Conservation (phyloP, 1,140 invertebrate genomes). For the Tetraneura akinire region DNA sequence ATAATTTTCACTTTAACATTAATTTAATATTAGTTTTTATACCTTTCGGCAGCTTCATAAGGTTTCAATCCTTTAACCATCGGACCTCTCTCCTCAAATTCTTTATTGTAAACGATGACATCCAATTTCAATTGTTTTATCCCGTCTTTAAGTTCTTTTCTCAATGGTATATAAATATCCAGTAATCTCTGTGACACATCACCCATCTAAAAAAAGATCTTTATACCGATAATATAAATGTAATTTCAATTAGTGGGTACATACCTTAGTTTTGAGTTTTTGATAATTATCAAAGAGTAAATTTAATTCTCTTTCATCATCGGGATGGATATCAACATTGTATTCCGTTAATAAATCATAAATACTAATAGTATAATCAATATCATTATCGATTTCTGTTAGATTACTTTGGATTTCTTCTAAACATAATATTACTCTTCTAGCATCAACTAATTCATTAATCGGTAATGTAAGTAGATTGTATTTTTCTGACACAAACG, state of each 20-base stretch:
- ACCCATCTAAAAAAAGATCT: not conserved
- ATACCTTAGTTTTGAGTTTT: slow-evolving; percentile 75
- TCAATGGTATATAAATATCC: not conserved
- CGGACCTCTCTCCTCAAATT: not conserved
- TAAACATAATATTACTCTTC: slow-evolving; percentile 88
- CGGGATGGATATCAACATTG: slow-evolving; percentile 80
- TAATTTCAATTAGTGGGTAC: slow-evolving; percentile 59
- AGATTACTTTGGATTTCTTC: slow-evolving; percentile 92
- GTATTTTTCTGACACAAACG: slow-evolving; percentile 77
- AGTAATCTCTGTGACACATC: slow-evolving; percentile 9
- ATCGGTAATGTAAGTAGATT: slow-evolving; percentile 83
- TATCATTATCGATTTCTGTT: slow-evolving; percentile 90
- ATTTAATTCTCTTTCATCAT: slow-evolving; percentile 90
- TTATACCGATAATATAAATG: not conserved
- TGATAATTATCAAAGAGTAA: slow-evolving; percentile 79
- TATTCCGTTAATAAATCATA: slow-evolving; percentile 88
- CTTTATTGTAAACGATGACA: not conserved
- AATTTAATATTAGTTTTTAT: too few species aligned
- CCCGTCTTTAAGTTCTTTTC: not conserved
- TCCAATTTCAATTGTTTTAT: not conserved
- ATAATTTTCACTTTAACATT: too few species aligned
- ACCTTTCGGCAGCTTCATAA: slow-evolving; percentile 31
- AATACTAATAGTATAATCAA: slow-evolving; percentile 93
- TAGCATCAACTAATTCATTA: slow-evolving; percentile 88
- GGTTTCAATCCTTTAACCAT: slow-evolving; percentile 29